Percentiles rank a stretch among this genome's conserved stretches.
These are phyloP conservation scores for Nestor notabilis DNA, from an alignment of 2,113 vertebrate species.

Conservation along the genomic window DNA sequence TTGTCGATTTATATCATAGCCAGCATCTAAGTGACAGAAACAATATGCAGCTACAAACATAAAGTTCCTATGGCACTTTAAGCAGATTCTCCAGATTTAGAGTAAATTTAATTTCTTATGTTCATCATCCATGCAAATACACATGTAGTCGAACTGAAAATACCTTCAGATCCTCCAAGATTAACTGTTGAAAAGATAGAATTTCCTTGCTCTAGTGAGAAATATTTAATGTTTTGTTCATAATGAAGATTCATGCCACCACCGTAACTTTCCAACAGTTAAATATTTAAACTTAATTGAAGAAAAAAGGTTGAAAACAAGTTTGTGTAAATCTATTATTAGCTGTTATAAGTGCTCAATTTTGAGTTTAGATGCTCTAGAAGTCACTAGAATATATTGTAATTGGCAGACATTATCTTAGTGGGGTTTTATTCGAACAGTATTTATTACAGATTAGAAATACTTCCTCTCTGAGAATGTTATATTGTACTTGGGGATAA, in stretches of 20 bases:
- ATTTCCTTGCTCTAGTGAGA: background rate
- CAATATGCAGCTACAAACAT: background rate
- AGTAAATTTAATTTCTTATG: background rate
- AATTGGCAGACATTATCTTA: conserved; percentile 2
- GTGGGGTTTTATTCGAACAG: background rate
- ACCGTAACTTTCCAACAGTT: background rate
- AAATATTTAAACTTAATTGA: conserved; percentile 30
- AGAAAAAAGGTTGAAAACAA: conserved; percentile 11
- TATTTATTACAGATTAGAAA: conserved; percentile 15
- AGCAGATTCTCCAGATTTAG: background rate
- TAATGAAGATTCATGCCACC: background rate
- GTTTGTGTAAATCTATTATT: conserved; percentile 5
- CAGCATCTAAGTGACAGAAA: background rate
- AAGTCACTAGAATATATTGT: background rate
- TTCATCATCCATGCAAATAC: background rate
- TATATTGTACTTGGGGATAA: background rate
- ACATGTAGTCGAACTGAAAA: background rate
- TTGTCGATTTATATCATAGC: background rate
- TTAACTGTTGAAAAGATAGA: background rate
- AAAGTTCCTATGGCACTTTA: background rate
- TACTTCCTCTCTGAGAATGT: background rate
- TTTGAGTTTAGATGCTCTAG: background rate
- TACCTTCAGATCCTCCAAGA: background rate
- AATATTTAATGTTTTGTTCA: background rate
- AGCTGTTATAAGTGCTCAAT: background rate